Conservation (phyloP, 2,888 invertebrate genomes). For the Melanotus villosus region DNA sequence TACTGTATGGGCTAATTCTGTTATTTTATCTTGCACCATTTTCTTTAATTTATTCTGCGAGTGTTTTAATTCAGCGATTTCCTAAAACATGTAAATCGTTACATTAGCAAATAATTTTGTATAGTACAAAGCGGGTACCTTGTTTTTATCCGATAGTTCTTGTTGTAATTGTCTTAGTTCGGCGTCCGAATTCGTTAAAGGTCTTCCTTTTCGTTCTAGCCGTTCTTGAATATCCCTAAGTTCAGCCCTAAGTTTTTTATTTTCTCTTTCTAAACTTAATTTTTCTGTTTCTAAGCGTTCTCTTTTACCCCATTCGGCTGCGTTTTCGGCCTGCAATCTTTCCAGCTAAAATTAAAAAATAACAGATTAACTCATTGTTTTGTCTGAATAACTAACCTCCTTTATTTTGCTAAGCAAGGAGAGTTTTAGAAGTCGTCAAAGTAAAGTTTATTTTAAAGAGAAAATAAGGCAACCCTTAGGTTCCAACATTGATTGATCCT, state of each 20-base stretch:
- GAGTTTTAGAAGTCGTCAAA: too few species aligned
- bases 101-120: not conserved
- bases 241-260: slow-evolving; percentile 83
- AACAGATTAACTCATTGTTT: not conserved
- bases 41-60: slow-evolving; percentile 82
- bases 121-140: slow-evolving; percentile 68
- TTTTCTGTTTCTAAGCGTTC: slow-evolving; percentile 94
- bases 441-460: too few species aligned
- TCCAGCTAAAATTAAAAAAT: slow-evolving; percentile 76
- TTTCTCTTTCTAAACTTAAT: slow-evolving; percentile 87
- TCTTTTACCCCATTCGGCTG: slow-evolving; percentile 93
- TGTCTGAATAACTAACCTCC: too few species aligned
- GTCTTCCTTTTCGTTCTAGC: slow-evolving; percentile 77
- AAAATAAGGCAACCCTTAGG: too few species aligned
- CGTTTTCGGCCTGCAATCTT: slow-evolving; percentile 91
- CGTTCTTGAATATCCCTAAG: slow-evolving; percentile 80
- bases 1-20: slow-evolving; percentile 82
- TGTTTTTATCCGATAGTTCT: slow-evolving; percentile 77
- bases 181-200: slow-evolving; percentile 75
- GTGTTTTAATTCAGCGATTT: slow-evolving; percentile 80
- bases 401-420: not conserved
- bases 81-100: slow-evolving; percentile 68
- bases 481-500: too few species aligned
- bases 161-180: slow-evolving; percentile 78
- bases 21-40: slow-evolving; percentile 79